Base-by-base conservation (phyloP, 30 jellyfish, hydroid and myxozoan genomes). In the Calvadosia cruxmelitensis region DNA sequence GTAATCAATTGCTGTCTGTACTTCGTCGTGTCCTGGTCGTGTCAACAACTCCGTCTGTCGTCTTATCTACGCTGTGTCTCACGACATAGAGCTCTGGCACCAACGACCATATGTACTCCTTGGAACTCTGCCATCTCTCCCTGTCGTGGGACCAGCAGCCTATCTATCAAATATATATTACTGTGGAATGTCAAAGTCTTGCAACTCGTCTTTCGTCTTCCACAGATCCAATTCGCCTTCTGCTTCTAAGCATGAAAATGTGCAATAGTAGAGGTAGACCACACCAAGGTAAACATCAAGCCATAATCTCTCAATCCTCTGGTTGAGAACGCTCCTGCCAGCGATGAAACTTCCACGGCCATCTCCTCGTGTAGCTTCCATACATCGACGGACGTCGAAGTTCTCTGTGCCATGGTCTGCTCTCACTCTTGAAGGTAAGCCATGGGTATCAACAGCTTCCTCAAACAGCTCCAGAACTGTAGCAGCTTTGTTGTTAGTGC, bases 371-470 rank as follows among this genome's bases (percentile, higher is more conserved):
- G 32, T 51, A 32, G 27, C 66, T 42, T 42, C n/a, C 91, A 78
- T 78, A 70, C 35, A 69, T 23, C 77, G 32, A 27, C 76, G 69
- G 26, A 78, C 91, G 0, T 29, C 83, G 16, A 78, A 82, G 67
- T 78, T 78, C 48, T 78, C 91, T 29, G 62, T 34, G 1, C 91
- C 82, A 34, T 67, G 79, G 32, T 78, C 91, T n/a, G 76, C 48
- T 33, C 83, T 26, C n/a, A 78, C 91, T 27, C 91, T 50, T 23
- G 84, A 67, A 25, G 83, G 91, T 3, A 68, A 53, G 53, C 83
- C 91, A 62, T 68, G 34, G 16, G 30, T 69, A 23, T 33, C 24
- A 24, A 69, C 77, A 53, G 84, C 82, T 25, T 28, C 36, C 66
- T 68, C 64, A 33, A 78, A 78, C 1, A 78, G 70, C 20, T 52